These are phyloP conservation scores for Stenodera caucasica DNA, from an alignment of 2,888 invertebrate genomes.

Conservation along the genomic window DNA sequence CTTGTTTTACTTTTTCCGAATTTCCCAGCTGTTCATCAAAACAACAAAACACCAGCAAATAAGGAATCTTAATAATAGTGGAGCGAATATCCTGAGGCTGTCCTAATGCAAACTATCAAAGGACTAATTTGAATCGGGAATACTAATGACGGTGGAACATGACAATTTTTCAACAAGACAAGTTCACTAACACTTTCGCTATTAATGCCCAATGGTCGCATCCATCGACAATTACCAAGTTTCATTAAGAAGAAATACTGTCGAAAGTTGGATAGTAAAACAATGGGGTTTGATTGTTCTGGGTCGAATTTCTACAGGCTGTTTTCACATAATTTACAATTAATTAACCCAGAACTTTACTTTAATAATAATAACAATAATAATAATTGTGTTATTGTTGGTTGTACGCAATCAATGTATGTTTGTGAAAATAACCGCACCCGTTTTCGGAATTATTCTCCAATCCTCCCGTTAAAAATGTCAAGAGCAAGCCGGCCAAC, in stretches of 20 bases:
- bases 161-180: too few species aligned
- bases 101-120: background rate
- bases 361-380: background rate
- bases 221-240: background rate
- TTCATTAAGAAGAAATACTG: background rate
- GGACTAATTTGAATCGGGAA: background rate
- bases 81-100: too few species aligned
- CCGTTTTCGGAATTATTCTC: background rate
- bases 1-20: too few species aligned
- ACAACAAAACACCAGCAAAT: too few species aligned
- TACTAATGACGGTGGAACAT: too few species aligned
- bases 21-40: too few species aligned
- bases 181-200: too few species aligned
- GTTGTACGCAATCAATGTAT: background rate
- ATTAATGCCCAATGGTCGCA: background rate
- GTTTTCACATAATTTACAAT: background rate
- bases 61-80: too few species aligned
- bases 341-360: background rate
- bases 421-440: background rate
- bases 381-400: background rate
- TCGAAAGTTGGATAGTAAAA: background rate
- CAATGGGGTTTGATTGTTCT: background rate
- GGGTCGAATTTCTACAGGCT: background rate
- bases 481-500: conserved; percentile 21
- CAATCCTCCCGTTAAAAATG: conserved; percentile 15